Evolutionary conservation across 2,113 vertebrate species (phyloP).

Genomic region (Toxostoma redivivum): DNA sequence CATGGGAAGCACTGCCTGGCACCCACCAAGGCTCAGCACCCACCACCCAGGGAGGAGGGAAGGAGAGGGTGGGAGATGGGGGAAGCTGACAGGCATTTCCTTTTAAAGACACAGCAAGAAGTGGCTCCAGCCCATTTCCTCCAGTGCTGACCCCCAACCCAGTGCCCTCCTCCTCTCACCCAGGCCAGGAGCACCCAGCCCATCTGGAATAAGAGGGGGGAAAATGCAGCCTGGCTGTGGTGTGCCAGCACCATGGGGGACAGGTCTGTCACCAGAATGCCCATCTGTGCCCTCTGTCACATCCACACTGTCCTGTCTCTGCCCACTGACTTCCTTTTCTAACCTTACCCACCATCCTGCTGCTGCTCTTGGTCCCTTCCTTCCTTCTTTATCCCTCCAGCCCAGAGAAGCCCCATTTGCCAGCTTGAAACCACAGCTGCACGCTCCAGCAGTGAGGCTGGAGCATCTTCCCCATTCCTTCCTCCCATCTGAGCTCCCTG

Average conservation of each 20-base stretch:
- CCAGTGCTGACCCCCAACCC: not conserved
- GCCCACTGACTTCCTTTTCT: not conserved
- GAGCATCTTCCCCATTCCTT: not conserved
- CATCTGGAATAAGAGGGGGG: not conserved
- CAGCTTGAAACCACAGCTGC: not conserved
- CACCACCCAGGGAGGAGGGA: not conserved
- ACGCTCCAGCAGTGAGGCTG: not conserved
- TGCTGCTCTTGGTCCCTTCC: not conserved
- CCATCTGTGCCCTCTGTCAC: not conserved
- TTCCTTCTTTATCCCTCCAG: not conserved
- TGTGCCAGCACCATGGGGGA: not conserved
- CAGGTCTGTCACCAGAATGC: not conserved
- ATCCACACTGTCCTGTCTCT: not conserved
- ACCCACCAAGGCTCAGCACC: not conserved
- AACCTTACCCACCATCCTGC: not conserved
- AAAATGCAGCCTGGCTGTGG: rapidly evolving
- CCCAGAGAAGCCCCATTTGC: not conserved
- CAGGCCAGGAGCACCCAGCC: not conserved
- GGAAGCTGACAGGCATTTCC: not conserved
- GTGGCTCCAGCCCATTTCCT: not conserved
- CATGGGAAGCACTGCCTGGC: not conserved
- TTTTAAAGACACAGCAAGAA: not conserved
- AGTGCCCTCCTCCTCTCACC: not conserved
- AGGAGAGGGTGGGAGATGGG: rapidly evolving
- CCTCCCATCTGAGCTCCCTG: not conserved